These are phyloP conservation scores for Globicephala melas DNA, from an alignment of 2,113 vertebrate species.

Conservation along the genomic window DNA sequence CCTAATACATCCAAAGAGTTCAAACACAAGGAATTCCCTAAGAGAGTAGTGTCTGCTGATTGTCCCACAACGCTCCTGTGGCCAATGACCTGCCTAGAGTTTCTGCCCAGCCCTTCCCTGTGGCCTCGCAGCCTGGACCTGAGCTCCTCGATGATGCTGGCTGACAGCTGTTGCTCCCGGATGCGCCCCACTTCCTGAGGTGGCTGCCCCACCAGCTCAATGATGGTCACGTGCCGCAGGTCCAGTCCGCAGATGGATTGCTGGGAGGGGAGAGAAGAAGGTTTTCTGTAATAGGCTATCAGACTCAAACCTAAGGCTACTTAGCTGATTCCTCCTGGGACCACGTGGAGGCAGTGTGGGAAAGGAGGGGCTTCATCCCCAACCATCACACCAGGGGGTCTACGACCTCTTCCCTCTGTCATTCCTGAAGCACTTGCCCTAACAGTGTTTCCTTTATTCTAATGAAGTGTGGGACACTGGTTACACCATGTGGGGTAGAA, in stretches of 20 bases:
- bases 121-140: slow-evolving; percentile 81
- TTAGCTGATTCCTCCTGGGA: not conserved
- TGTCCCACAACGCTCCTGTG: not conserved
- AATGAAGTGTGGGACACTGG: not conserved
- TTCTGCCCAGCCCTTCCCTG: not conserved
- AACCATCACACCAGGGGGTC: not conserved
- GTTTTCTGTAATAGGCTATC: not conserved
- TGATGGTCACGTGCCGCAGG: slow-evolving; percentile 88
- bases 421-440: not conserved
- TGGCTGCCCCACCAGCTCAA: slow-evolving; percentile 91
- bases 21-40: not conserved
- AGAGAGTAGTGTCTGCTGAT: not conserved
- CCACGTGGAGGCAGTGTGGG: not conserved
- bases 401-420: not conserved
- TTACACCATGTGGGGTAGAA: not conserved
- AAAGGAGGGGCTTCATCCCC: not conserved
- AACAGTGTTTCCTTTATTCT: slow-evolving; percentile 1
- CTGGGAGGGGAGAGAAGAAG: slow-evolving; percentile 75
- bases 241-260: slow-evolving; percentile 92
- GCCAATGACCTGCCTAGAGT: not conserved
- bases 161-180: slow-evolving; percentile 85
- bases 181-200: slow-evolving; percentile 92
- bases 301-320: not conserved
- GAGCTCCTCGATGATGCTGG: slow-evolving; percentile 90
- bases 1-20: not conserved